Conservation (phyloP, 2,888 invertebrate species). For the Oscheius sp. region DNA sequence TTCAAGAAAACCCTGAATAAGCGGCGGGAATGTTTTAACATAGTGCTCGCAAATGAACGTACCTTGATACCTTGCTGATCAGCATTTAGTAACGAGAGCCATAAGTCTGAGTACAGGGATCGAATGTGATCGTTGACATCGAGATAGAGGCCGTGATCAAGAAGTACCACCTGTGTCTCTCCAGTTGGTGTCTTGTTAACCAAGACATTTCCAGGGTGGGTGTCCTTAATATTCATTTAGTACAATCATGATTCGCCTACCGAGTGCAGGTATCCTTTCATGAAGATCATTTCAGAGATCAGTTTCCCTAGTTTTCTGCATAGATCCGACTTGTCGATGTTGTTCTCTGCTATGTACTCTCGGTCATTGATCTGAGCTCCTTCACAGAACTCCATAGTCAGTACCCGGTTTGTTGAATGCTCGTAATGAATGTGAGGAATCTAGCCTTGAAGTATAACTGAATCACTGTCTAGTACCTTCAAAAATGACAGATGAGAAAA, state of each 20-base stretch:
- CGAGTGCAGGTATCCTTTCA: constrained; percentile 91
- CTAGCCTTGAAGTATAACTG: constrained; percentile 70
- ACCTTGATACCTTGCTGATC: constrained; percentile 84
- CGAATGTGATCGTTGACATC: constrained; percentile 86
- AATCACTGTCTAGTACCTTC: constrained; percentile 74
- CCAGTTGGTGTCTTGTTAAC: constrained; percentile 77
- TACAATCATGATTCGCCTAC: not conserved
- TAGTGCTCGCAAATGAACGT: not conserved
- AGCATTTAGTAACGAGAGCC: constrained; percentile 89
- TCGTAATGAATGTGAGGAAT: constrained; percentile 86
- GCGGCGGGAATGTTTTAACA: no score
- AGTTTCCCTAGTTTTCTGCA: constrained; percentile 85
- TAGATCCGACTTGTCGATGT: constrained; percentile 76
- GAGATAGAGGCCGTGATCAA: constrained; percentile 97
- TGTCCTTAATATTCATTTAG: constrained; percentile 34
- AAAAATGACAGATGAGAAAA: constrained; percentile 83
- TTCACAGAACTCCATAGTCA: constrained; percentile 94
- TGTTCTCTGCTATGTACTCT: constrained; percentile 83
- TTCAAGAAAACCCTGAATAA: no score
- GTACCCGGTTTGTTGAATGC: constrained; percentile 84
- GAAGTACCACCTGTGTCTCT: constrained; percentile 81
- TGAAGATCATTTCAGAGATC: constrained; percentile 97
- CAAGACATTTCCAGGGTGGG: constrained; percentile 93
- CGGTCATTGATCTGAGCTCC: constrained; percentile 94
- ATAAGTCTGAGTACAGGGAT: constrained; percentile 90